A percentile compares a stretch with the other conserved stretches of the same genome.
Conservation (phyloP, 2,113 vertebrate genomes). For the Prietella phreatophila region DNA sequence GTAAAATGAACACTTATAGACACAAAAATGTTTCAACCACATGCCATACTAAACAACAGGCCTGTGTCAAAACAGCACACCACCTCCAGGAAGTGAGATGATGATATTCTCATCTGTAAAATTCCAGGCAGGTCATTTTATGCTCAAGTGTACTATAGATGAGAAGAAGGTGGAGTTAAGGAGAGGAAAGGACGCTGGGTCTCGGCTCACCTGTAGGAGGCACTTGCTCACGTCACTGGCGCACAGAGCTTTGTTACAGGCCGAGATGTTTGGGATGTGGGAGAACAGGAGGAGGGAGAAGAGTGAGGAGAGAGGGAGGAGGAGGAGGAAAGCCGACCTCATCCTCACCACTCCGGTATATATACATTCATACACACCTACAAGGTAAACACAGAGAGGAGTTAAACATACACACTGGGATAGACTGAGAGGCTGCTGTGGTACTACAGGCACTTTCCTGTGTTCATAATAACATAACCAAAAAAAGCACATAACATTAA, state of each 20-base stretch:
- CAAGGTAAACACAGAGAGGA: slow-evolving; percentile 1
- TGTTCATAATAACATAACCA: background rate
- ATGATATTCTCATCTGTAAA: background rate
- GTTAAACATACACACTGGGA: background rate
- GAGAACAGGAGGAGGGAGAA: slow-evolving; percentile 72
- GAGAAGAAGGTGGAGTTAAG: background rate
- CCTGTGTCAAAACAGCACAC: background rate
- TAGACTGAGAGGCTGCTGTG: background rate
- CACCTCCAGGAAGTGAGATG: background rate
- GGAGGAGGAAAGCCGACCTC: slow-evolving; percentile 72
- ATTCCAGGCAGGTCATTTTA: background rate
- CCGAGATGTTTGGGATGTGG: slow-evolving; percentile 71
- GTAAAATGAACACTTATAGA: background rate
- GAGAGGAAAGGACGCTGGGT: background rate
- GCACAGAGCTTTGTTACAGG: slow-evolving; percentile 96
- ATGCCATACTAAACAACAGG: background rate
- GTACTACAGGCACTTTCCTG: background rate
- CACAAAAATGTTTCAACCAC: background rate
- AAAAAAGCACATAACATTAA: background rate
- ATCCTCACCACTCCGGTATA: slow-evolving; percentile 71
- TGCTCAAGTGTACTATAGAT: background rate
- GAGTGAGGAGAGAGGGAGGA: slow-evolving; percentile 66
- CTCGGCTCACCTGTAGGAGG: slow-evolving; percentile 86
- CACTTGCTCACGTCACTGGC: slow-evolving; percentile 98
- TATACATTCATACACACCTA: slow-evolving; percentile 35